A percentile compares a stretch with the other conserved stretches of the same genome.
Conservation (phyloP, 2,113 vertebrate genomes). For the Melanerpes formicivorus region DNA sequence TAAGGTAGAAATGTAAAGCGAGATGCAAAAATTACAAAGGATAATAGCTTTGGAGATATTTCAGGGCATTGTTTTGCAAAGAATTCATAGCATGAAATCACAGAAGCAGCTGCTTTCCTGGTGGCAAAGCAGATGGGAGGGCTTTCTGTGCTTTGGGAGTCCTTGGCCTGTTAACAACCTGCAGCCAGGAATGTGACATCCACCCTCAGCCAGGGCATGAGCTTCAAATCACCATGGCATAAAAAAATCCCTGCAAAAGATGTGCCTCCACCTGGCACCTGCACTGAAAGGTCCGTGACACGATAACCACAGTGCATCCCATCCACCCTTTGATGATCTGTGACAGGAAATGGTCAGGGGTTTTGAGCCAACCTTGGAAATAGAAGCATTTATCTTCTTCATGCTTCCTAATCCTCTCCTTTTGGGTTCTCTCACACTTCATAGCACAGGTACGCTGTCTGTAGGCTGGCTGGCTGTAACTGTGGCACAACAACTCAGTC, state of each 20-base stretch:
- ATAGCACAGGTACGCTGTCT: background rate
- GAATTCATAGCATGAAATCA: background rate
- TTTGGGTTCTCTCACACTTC: background rate
- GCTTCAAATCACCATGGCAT: background rate
- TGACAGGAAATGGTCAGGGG: background rate
- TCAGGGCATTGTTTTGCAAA: background rate
- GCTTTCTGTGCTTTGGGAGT: background rate
- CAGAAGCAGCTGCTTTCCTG: background rate
- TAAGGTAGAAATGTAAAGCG: background rate
- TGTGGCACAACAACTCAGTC: background rate
- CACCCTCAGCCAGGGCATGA: background rate
- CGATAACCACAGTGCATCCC: background rate
- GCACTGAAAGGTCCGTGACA: background rate
- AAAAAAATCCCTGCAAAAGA: background rate
- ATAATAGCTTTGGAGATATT: background rate
- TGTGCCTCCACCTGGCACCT: background rate
- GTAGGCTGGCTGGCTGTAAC: background rate
- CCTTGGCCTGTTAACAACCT: background rate
- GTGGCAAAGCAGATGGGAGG: background rate
- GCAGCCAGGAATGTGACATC: background rate
- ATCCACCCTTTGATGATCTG: background rate
- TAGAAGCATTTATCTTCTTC: background rate
- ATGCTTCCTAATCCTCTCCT: background rate
- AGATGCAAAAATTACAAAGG: background rate
- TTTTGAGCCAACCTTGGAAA: background rate